These are phyloP conservation scores for Scolopax rusticola DNA, from an alignment of 2,797 vertebrate species.

Conservation along the genomic window DNA sequence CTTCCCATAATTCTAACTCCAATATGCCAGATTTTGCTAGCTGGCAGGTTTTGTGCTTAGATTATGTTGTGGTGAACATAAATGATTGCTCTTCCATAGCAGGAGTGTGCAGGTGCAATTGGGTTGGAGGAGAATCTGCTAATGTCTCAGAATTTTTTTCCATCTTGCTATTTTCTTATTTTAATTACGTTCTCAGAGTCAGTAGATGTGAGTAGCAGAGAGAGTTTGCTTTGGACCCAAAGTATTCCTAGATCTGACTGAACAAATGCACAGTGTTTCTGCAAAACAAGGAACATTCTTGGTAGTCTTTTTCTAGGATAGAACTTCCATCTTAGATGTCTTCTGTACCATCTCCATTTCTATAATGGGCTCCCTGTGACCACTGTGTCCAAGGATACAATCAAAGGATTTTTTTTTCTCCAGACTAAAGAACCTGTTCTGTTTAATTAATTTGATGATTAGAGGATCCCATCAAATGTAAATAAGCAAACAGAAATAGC, in stretches of 20 bases:
- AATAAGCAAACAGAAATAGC: neutral
- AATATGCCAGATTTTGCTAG: neutral
- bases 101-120: neutral
- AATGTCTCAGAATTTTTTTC: neutral
- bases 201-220: neutral
- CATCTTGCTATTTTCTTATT: neutral
- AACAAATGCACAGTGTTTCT: neutral
- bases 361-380: neutral
- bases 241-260: neutral
- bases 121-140: neutral
- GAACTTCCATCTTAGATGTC: neutral
- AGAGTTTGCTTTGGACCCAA: neutral
- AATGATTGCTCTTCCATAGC: neutral
- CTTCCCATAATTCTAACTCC: neutral
- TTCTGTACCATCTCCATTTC: neutral
- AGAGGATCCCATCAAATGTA: neutral
- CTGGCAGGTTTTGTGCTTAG: neutral
- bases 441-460: neutral
- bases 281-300: neutral
- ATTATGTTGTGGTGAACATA: fast-evolving
- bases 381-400: neutral
- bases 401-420: neutral
- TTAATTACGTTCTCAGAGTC: neutral
- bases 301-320: neutral
- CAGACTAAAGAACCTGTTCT: neutral